phyloP scores from a whole-genome alignment of 2,888 invertebrate species.

The Gryllus longicercus region DNA sequence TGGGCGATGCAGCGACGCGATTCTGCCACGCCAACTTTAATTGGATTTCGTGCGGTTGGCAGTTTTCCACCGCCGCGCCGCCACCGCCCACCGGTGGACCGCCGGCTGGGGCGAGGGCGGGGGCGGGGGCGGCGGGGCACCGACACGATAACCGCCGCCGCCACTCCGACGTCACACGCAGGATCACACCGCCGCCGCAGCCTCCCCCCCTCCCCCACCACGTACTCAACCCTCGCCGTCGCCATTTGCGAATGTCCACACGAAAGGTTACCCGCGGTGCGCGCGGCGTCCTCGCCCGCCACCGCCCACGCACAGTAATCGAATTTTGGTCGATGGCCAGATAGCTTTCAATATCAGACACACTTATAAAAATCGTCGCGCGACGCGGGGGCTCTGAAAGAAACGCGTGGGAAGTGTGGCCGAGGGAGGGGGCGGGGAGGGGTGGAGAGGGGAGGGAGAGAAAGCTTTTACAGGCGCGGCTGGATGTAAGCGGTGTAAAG shows the following conservation, averaged over 20 bases:
- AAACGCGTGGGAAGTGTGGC: too few relatives aligned
- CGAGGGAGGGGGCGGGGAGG: too few relatives aligned
- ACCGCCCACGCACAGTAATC: not conserved
- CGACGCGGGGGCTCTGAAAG: too few relatives aligned
- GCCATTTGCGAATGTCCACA: too few relatives aligned
- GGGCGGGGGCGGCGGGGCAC: not conserved
- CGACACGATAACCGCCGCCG: not conserved
- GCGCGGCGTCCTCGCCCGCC: not conserved
- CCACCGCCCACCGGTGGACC: too few relatives aligned
- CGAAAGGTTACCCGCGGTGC: not conserved
- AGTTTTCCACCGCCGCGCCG: slow-evolving; percentile 22
- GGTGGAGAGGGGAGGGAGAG: too few relatives aligned
- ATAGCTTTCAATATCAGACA: slow-evolving; percentile 10
- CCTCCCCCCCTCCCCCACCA: not conserved
- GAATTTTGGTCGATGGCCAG: not conserved
- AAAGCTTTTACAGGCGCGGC: too few relatives aligned
- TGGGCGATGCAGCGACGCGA: slow-evolving; percentile 20
- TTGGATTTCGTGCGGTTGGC: slow-evolving; percentile 30
- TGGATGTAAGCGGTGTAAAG: too few relatives aligned
- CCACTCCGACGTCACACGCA: not conserved
- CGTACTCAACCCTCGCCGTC: not conserved
- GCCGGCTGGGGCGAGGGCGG: not conserved
- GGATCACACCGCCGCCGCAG: not conserved
- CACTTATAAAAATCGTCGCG: not conserved
- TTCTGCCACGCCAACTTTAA: slow-evolving; percentile 26